Conservation (phyloP, 2,797 vertebrate species). For the Anabas testudineus region DNA sequence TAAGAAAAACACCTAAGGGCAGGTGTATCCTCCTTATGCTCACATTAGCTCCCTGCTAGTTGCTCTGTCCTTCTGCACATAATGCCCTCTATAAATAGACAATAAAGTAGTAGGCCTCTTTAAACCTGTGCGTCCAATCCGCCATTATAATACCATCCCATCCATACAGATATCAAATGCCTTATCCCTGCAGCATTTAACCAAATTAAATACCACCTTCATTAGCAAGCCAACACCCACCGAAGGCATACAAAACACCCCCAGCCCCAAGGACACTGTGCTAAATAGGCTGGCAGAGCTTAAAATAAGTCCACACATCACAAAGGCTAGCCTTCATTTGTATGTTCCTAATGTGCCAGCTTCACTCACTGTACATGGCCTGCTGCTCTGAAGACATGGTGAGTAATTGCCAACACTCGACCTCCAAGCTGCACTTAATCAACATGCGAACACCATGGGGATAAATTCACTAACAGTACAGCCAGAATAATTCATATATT, state of each 20-base stretch:
- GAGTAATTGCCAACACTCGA: conserved; percentile 83
- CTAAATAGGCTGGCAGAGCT: conserved; percentile 75
- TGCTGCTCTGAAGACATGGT: conserved; percentile 76
- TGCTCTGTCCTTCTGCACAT: conserved; percentile 64
- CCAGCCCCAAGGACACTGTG: conserved; percentile 71
- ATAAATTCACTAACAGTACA: conserved; percentile 76
- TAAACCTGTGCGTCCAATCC: conserved; percentile 58
- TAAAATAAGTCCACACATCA: conserved; percentile 70
- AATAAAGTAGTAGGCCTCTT: conserved; percentile 55
- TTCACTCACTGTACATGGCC: conserved; percentile 74
- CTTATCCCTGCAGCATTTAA: conserved; percentile 80
- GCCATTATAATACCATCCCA: conserved; percentile 60
- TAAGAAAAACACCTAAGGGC: conserved; percentile 69
- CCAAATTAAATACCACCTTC: conserved; percentile 82
- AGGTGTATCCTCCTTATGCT: conserved; percentile 75
- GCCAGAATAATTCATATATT: conserved; percentile 82
- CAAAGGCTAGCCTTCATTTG: conserved; percentile 81
- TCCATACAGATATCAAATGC: conserved; percentile 73
- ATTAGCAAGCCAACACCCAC: conserved; percentile 75
- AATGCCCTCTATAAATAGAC: conserved; percentile 74
- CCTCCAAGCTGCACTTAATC: conserved; percentile 82
- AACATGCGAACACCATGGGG: conserved; percentile 76
- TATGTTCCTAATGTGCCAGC: conserved; percentile 81
- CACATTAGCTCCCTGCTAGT: conserved; percentile 71
- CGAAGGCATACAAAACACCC: conserved; percentile 70